These are phyloP conservation scores for Otocyon megalotis DNA, from an alignment of 2,113 vertebrate species.

Conservation along the genomic window DNA sequence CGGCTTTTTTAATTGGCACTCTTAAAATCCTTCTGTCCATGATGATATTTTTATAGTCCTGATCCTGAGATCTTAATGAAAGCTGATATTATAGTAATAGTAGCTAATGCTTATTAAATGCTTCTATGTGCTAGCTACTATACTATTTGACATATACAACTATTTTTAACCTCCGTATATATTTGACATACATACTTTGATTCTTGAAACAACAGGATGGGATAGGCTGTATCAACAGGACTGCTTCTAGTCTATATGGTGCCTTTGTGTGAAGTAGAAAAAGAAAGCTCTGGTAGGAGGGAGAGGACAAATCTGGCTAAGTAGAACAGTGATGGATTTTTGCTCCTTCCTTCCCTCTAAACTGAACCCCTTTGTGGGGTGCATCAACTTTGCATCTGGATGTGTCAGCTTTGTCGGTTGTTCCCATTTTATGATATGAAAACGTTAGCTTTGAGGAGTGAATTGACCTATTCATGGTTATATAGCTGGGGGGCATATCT, in stretches of 20 bases:
- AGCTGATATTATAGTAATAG: background rate
- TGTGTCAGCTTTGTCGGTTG: background rate
- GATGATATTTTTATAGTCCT: background rate
- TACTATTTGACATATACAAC: background rate
- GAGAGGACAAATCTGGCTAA: background rate
- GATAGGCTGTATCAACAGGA: background rate
- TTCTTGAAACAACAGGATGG: background rate
- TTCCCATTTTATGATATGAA: background rate
- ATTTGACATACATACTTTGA: background rate
- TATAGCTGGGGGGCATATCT: background rate
- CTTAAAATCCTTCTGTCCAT: background rate
- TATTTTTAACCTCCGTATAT: background rate
- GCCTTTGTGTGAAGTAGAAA: background rate
- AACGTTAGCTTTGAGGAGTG: background rate
- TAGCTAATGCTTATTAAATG: background rate
- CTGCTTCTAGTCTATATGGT: background rate
- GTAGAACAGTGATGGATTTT: background rate
- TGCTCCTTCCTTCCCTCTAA: background rate
- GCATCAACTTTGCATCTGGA: background rate
- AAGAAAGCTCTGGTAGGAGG: background rate
- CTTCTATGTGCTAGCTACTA: background rate
- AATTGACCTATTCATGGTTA: background rate
- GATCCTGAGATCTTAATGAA: background rate
- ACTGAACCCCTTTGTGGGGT: background rate
- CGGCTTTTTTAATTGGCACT: background rate